These are phyloP conservation scores for Idaea dimidiata DNA, from an alignment of 2,888 invertebrate genomes.

Conservation along the genomic window DNA sequence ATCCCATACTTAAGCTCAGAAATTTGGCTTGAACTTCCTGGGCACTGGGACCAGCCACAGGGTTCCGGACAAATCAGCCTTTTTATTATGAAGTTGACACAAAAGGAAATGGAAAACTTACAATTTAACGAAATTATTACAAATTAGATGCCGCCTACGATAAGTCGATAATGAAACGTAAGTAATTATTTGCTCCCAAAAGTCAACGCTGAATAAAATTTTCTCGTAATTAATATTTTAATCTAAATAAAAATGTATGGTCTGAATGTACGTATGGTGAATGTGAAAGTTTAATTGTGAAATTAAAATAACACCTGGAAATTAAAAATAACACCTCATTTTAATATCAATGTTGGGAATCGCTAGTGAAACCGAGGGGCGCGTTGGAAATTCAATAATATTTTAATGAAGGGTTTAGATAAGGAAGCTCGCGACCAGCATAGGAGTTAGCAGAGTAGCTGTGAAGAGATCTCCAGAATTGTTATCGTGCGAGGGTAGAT, in stretches of 20 bases:
- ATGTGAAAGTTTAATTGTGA: too few species aligned
- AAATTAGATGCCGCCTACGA: conserved; percentile 24
- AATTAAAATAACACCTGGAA: too few species aligned
- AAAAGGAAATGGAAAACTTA: conserved; percentile 23
- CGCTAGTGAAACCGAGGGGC: too few species aligned
- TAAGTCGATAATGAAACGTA: conserved; percentile 31
- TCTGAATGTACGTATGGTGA: not conserved
- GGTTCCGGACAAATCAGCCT: too few species aligned
- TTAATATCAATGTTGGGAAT: too few species aligned
- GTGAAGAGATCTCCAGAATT: conserved; percentile 33
- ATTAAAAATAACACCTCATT: too few species aligned
- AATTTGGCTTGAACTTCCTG: too few species aligned
- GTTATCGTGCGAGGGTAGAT: conserved; percentile 60
- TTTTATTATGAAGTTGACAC: conserved; percentile 5
- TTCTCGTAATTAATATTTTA: conserved; percentile 41
- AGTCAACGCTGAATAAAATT: conserved; percentile 55
- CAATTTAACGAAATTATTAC: conserved; percentile 24
- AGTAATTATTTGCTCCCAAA: conserved; percentile 58
- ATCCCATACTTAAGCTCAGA: too few species aligned
- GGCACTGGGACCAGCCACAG: too few species aligned
- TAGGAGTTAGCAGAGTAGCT: conserved; percentile 10
- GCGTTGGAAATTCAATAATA: conserved; percentile 30
- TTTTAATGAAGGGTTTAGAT: conserved; percentile 28
- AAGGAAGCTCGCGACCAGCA: conserved; percentile 21
- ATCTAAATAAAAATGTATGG: conserved; percentile 24